Evolutionary conservation across 1,140 invertebrate genomes (phyloP), one percentile per base, ranked within the genome.

Genomic region (Seison nebaliae): DNA sequence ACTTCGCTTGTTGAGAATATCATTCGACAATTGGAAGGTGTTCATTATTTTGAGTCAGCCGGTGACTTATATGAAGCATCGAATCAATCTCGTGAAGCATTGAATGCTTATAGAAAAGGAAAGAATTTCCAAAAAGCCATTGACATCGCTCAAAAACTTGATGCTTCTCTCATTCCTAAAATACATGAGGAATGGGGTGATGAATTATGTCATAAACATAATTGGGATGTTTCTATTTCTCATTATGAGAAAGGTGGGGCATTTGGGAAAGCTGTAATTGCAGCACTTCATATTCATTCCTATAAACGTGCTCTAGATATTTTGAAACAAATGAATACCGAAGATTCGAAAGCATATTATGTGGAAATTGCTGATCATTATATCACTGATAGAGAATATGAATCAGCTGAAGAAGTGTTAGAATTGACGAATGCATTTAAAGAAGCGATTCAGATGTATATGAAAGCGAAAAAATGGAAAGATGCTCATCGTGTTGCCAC

Each of bases 241-340:
- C 84, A 93, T 54, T 86, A 78, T 47, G 91, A 93, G 28, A 83
- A 93, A 58, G 79, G 81, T 17, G 81, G 83, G 29, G 47, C 52
- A 7, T 76, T 22, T 52, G 46, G 71, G 5, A 73, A 78, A 49
- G 88, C 86, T 0, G 62, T 94, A 6, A 74, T 83, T 42, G 75
- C 84, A 1, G 77, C 88, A 1, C 73, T 96, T 3, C 67, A 70
- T n/a, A 81, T 81, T 0, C 67, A 73, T 43, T 84, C 94, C 52
- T 94, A 83, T 74, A 70, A 73, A 30, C 88, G 88, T 57, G 86
- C 86, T n/a, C 67, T 84, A 11, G 80, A 91, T 55, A 86, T 38
- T 65, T 83, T 38, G 71, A 73, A 59, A 66, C 64, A 73, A 12
- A 69, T 73, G 38, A 69, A 73, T 33, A 59, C 63, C 2, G 54